Conservation (phyloP, 2,888 invertebrate genomes). For the Dermolepida albohirtum region DNA sequence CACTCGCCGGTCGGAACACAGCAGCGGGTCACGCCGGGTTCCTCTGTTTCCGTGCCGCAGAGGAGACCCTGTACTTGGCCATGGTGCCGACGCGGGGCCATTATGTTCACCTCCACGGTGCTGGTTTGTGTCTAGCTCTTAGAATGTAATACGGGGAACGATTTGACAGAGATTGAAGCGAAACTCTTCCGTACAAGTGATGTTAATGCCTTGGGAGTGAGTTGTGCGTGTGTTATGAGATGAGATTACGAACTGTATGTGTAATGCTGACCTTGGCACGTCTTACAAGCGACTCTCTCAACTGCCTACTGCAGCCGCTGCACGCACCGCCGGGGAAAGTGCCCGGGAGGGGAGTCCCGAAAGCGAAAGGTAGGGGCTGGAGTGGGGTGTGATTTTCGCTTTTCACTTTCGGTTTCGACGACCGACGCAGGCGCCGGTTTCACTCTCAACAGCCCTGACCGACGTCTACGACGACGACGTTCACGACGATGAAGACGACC, state of each 20-base stretch:
- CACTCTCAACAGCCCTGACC: constrained; percentile 64
- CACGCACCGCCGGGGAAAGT: constrained; percentile 69
- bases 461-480: constrained; percentile 48
- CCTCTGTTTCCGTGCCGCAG: constrained; percentile 50
- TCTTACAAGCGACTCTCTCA: constrained; percentile 66
- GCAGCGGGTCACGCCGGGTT: constrained; percentile 74
- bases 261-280: constrained; percentile 56
- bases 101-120: constrained; percentile 48
- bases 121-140: constrained; percentile 7
- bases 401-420: constrained; percentile 66
- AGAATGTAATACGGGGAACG: background rate
- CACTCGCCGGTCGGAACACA: constrained; percentile 88
- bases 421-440: constrained; percentile 62
- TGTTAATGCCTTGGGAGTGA: constrained; percentile 10
- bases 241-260: constrained; percentile 54
- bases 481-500: constrained; percentile 35
- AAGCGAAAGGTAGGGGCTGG: constrained; percentile 79
- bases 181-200: constrained; percentile 7
- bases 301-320: constrained; percentile 71
- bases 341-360: constrained; percentile 66
- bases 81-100: constrained; percentile 70
- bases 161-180: background rate
- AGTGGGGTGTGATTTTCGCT: constrained; percentile 56
- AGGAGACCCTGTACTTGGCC: constrained; percentile 63
- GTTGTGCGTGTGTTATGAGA: constrained; percentile 50